Conservation (phyloP, 2,113 vertebrate genomes). For the Ardeotis arabs region DNA sequence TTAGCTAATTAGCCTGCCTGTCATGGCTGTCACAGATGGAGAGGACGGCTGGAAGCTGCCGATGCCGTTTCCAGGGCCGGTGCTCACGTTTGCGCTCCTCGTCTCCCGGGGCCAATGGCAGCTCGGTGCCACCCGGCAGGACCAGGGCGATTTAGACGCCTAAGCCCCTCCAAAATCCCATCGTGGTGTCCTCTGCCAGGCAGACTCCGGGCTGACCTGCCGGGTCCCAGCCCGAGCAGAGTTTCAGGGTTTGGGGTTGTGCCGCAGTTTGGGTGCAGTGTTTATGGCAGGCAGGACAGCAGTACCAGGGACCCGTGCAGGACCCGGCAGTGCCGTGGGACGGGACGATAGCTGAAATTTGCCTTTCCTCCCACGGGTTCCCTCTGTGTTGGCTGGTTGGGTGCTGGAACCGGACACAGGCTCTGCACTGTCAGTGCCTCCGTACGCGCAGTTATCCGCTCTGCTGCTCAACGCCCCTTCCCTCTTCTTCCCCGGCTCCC, state of each 20-base stretch:
- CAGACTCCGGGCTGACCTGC: too few relatives aligned
- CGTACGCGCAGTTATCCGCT: rapidly evolving
- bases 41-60: not conserved
- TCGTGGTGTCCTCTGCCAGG: not conserved
- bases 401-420: rapidly evolving
- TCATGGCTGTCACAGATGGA: not conserved
- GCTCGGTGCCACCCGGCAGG: rapidly evolving
- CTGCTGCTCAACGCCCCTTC: not conserved
- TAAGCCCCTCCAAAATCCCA: not conserved
- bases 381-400: rapidly evolving
- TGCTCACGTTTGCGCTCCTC: rapidly evolving
- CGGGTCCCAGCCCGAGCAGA: not conserved
- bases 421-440: not conserved
- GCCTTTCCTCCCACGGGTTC: not conserved
- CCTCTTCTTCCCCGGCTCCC: not conserved
- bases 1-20: not conserved
- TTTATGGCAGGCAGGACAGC: rapidly evolving
- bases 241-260: not conserved
- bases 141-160: not conserved
- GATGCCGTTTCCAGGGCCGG: not conserved
- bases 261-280: rapidly evolving
- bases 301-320: rapidly evolving
- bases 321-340: not conserved
- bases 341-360: rapidly evolving
- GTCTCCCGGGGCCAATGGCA: not conserved